These are phyloP conservation scores for Meles meles DNA, from an alignment of 2,113 vertebrate species.

Conservation along the genomic window DNA sequence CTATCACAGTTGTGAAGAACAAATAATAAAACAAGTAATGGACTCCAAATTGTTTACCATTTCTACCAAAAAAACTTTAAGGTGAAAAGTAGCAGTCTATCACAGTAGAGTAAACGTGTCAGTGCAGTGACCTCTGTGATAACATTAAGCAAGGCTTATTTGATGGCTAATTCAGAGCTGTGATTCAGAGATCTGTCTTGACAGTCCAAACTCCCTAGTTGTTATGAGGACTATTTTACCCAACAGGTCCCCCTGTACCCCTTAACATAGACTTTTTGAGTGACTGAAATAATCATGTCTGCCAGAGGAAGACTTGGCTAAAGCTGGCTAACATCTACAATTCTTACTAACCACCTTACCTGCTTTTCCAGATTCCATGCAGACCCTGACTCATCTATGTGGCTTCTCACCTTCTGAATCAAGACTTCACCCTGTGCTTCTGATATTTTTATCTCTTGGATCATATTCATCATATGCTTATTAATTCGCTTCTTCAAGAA, in stretches of 20 bases:
- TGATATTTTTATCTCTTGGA: background rate
- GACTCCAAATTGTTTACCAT: background rate
- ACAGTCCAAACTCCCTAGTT: background rate
- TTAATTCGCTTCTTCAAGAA: background rate
- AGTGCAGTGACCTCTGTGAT: background rate
- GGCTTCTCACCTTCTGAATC: background rate
- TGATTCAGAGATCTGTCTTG: background rate
- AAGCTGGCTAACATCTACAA: background rate
- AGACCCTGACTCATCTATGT: background rate
- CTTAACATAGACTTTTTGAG: background rate
- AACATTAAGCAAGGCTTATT: background rate
- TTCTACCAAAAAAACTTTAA: constrained; percentile 10
- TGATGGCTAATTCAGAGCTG: background rate
- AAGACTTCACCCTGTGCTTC: background rate
- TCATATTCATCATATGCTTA: background rate
- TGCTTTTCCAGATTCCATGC: background rate
- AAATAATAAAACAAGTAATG: background rate
- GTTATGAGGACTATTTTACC: background rate
- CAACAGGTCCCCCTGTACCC: background rate
- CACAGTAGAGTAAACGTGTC: background rate
- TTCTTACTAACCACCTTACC: background rate
- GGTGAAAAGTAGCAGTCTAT: background rate
- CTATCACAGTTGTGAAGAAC: background rate
- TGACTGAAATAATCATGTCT: background rate
- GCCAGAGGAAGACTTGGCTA: background rate